Base-by-base conservation (phyloP, 1,140 invertebrate genomes). In the Trigoniulus corallinus region DNA sequence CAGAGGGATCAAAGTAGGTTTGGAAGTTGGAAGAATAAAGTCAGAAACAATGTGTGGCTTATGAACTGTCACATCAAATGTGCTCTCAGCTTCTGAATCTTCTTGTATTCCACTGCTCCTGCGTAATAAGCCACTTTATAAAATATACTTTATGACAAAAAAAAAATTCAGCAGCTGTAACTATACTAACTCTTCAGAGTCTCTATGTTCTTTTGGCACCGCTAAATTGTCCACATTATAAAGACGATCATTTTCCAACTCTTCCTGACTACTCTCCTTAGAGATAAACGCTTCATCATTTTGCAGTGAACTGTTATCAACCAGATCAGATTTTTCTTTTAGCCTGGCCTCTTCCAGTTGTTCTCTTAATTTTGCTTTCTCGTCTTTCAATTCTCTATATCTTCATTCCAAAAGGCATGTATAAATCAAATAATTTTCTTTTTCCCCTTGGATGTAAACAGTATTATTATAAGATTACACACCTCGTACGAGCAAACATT, bases 31-130 rank as follows among this genome's bases (percentile, higher is more conserved):
- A n/a, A n/a, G n/a, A n/a, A n/a, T n/a, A n/a, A n/a, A n/a, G n/a
- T n/a, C n/a, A n/a, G n/a, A n/a, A n/a, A n/a, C n/a, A n/a, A n/a
- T n/a, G n/a, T n/a, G n/a, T n/a, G n/a, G n/a, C n/a, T n/a, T n/a
- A n/a, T n/a, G n/a, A n/a, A n/a, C n/a, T n/a, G n/a, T n/a, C n/a
- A n/a, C n/a, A n/a, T n/a, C n/a, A n/a, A n/a, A n/a, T n/a, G n/a
- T n/a, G n/a, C n/a, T n/a, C n/a, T 74, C 72, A 26, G 64, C 61
- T 53, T 74, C 72, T 48, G 71, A 72, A 53, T 75, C 74, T 50
- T 75, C 73, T 49, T 70, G 66, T 55, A 74, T 70, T 54, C 73
- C 70, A 65, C 74, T 72, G 64, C 75, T 75, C 64, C 74, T 74
- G 42, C 4, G 37, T 1, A 21, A 48, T 3, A 50, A n/a, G 3